These are phyloP conservation scores for Psilopsiagon aurifrons DNA, from an alignment of 2,113 vertebrate species.

Conservation along the genomic window DNA sequence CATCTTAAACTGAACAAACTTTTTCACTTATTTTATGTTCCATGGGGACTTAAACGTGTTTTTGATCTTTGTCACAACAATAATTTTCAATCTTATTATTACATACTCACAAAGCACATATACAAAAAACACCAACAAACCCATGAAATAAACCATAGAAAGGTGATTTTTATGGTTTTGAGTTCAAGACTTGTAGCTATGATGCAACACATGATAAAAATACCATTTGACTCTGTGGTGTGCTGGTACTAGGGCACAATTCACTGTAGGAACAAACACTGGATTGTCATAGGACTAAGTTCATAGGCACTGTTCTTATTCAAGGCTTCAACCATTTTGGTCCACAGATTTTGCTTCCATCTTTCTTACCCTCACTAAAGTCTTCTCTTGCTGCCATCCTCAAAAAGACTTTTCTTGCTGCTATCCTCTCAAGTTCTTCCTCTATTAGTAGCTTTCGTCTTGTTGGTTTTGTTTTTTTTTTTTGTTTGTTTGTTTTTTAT, in stretches of 20 bases:
- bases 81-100: background rate
- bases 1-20: rapidly evolving
- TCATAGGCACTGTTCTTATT: background rate
- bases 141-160: background rate
- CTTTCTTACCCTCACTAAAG: background rate
- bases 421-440: background rate
- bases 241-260: background rate
- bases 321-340: background rate
- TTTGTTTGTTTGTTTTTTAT: background rate
- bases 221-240: background rate
- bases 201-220: background rate
- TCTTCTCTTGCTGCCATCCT: background rate
- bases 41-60: background rate
- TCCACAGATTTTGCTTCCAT: background rate
- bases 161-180: background rate
- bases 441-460: background rate
- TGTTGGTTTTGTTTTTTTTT: background rate
- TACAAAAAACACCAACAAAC: background rate
- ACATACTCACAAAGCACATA: background rate
- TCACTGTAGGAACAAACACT: background rate
- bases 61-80: background rate
- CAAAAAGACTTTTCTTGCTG: background rate
- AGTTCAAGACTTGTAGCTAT: background rate
- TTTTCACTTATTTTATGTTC: background rate
- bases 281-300: background rate